Evolutionary conservation across 2,888 invertebrate genomes (phyloP), one percentile per base, ranked within the genome.

Genomic region (Drosophila stalkeri): DNA sequence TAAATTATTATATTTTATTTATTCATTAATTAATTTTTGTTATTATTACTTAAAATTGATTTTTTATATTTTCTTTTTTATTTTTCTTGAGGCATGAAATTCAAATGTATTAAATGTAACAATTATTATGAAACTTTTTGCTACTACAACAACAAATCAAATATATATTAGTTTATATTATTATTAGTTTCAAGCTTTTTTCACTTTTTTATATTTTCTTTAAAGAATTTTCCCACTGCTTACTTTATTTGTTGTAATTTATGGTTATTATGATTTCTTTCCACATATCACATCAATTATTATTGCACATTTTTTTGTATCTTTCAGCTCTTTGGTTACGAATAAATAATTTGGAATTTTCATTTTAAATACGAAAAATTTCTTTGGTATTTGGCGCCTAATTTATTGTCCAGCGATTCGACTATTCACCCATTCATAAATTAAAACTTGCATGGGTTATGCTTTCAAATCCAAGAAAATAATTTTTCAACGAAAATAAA

Each of bases 401-500:
- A 85, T 88, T 88, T 85, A 85, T 85, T 71, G 71, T 75, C 46
- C 52, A 72, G 75, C 64, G 52, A 70, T 56, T 47, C 66, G 63
- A 60, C 74, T 67, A 71, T 72, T 80, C 81, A 75, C 64, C 46
- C 75, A 77, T 70, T 78, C 83, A 88, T 85, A 88, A 85, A 85
- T 85, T 85, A 86, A 72, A 73, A 79, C 80, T 85, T 85, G 72
- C 86, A 78, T 67, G 11, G n/a, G n/a, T 6, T 46, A 46, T 47
- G n/a, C 57, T 62, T 62, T 14, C 60, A 44, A 61, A 73, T 54
- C 57, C 64, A 60, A 39, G 51, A 64, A 63, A 64, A 69, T 41
- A 20, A 57, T 70, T 75, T 61, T 57, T 47, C 37, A 43, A 46
- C 51, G 18, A 52, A 56, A 47, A 52, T 27, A 59, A 44, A 18